Evolutionary conservation across 2,888 invertebrate species (phyloP), one percentile per base, ranked within the genome.

Genomic region (Eledona agricola): DNA sequence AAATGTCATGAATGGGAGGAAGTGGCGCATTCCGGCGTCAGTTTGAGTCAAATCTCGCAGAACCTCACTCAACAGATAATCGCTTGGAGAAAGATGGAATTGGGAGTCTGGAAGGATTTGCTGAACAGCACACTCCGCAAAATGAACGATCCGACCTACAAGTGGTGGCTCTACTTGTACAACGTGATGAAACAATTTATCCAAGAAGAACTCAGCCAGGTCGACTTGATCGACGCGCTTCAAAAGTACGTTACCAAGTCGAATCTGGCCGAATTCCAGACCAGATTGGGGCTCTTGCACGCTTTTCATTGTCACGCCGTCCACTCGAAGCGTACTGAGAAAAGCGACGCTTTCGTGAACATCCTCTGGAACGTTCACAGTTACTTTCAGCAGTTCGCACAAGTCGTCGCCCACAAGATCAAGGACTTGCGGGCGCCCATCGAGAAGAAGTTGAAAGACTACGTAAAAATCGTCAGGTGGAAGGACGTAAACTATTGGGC

Each of bases 401-500:
- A 77, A 0, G 83, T 84, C 65, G 84, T 96, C 0, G 75, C 80
- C 0, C 76, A 79, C 0, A 82, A 83, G 34, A 84, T 94, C 4
- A 83, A 83, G 37, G 81, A 83, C 19, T 79, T 89, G 11, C 85
- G 90, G 16, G 73, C 83, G 0, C 94, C 96, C 0, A 90, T 97
- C 53, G 96, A 96, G 70, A 94, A 93, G 77, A 90, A 94, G 72
- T 75, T 99, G 5, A 88, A 89, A 61, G 96, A 96, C 62, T 94
- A 93, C 71, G 90, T 98, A 0, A 96, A 96, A 76, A 96, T 99
- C 43, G 91, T 91, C 37, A 84, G 93, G 22, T 99, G 97, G 91
- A 88, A 93, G 67, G 97, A 99, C 69, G 84, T 93, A 6, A 97
- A 90, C 67, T 95, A 96, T 72, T 96, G 93, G 86, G 88, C 95